Evolutionary conservation across 1,140 invertebrate genomes (phyloP).

Genomic region (Ylistrum balloti): DNA sequence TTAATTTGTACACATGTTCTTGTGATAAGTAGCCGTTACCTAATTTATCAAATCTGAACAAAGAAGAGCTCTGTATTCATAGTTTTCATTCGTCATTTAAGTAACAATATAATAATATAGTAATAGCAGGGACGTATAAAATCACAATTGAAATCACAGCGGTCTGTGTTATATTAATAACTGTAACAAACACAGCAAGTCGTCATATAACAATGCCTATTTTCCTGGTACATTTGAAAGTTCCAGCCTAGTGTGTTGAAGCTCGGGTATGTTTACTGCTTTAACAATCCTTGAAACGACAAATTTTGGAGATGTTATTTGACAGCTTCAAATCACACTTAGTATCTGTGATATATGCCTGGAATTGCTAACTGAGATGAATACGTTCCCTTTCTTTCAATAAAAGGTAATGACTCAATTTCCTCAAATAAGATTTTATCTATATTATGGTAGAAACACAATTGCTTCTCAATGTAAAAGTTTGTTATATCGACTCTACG

Average conservation of each 20-base stretch:
- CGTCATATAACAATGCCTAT: too few species aligned
- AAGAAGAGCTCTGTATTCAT: background rate
- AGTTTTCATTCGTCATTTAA: background rate
- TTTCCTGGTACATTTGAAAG: too few species aligned
- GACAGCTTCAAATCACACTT: background rate
- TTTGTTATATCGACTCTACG: too few species aligned
- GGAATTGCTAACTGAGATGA: background rate
- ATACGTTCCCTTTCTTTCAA: background rate
- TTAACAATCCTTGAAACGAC: background rate
- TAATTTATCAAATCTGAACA: background rate
- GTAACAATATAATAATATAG: background rate
- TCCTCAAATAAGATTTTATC: background rate
- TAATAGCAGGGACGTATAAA: background rate
- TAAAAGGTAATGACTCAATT: background rate
- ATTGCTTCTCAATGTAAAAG: background rate
- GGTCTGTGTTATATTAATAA: background rate
- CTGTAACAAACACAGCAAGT: too few species aligned
- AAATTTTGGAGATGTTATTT: background rate
- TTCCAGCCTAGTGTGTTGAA: too few species aligned
- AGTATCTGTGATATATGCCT: background rate
- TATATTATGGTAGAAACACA: background rate
- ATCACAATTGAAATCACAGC: background rate
- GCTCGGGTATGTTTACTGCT: background rate
- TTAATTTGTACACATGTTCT: background rate
- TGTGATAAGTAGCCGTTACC: background rate